These are phyloP conservation scores for Ptychoptera albimana DNA, from an alignment of 2,888 invertebrate species.

Conservation along the genomic window DNA sequence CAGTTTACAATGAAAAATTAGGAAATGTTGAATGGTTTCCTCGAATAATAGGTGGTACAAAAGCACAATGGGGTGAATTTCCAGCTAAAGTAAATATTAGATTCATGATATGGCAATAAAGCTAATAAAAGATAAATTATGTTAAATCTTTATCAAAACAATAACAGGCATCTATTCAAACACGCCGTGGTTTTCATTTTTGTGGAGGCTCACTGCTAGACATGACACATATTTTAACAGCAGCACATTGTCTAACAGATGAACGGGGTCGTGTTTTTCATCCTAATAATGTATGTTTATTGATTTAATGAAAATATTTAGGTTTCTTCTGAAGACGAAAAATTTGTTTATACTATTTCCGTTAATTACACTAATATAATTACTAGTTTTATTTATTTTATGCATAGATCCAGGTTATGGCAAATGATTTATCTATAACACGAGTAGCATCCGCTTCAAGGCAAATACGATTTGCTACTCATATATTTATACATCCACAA, in stretches of 20 bases:
- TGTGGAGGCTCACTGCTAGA: conserved; percentile 9
- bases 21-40: conserved; percentile 1
- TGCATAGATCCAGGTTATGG: conserved; percentile 6
- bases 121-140: background rate
- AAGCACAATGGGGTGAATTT: conserved; percentile 6
- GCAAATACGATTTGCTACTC: conserved; percentile 6
- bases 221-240: conserved; percentile 7
- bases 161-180: conserved; percentile 6
- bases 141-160: background rate
- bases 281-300: conserved; percentile 4
- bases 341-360: conserved; percentile 5
- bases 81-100: conserved; percentile 3
- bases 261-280: conserved; percentile 2
- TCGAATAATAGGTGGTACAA: conserved; percentile 5
- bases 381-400: no score
- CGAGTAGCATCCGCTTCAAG: background rate
- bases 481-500: conserved; percentile 7
- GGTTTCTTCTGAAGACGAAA: conserved; percentile 6
- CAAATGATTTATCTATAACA: conserved; percentile 5
- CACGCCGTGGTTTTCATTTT: conserved; percentile 4
- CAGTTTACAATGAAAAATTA: background rate
- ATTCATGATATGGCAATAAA: background rate
- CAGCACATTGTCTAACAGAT: conserved; percentile 8
- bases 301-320: background rate
- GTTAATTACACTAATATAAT: no score